A percentile compares a stretch with the other conserved stretches of the same genome.
These are phyloP conservation scores for Centropyge bicolor DNA, from an alignment of 2,797 vertebrate species.

Conservation along the genomic window DNA sequence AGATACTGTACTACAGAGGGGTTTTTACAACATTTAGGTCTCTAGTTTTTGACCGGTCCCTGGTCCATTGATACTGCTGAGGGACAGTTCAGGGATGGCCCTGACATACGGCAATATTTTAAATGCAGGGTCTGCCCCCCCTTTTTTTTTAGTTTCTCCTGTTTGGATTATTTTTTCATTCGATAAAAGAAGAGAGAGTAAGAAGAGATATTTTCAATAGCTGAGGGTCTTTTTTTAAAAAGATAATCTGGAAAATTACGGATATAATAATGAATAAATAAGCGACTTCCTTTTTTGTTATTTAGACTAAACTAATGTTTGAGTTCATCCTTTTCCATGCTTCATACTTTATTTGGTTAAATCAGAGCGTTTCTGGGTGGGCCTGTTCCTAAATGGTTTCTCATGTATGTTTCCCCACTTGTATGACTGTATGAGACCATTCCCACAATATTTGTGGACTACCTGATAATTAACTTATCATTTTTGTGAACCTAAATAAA, in stretches of 20 bases:
- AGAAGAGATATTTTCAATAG: constrained; percentile 78
- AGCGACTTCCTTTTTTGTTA: constrained; percentile 62
- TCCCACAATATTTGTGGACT: constrained; percentile 95
- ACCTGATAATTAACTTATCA: constrained; percentile 94
- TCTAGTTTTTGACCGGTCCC: constrained; percentile 48
- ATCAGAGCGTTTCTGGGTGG: constrained; percentile 82
- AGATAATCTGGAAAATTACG: constrained; percentile 56
- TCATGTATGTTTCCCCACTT: constrained; percentile 85
- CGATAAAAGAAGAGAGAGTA: constrained; percentile 48
- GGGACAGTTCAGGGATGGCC: constrained; percentile 65
- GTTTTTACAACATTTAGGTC: constrained; percentile 63
- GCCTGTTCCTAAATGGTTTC: constrained; percentile 86
- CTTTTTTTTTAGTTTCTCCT: constrained; percentile 67
- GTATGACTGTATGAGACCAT: constrained; percentile 91
- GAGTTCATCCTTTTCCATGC: constrained; percentile 74
- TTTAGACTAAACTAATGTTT: constrained; percentile 76
- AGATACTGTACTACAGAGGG: constrained; percentile 53
- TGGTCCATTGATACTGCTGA: constrained; percentile 60
- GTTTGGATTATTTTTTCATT: constrained; percentile 70
- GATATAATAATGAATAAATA: constrained; percentile 66
- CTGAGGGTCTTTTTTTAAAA: constrained; percentile 57
- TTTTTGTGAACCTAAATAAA: constrained; percentile 94
- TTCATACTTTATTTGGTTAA: constrained; percentile 85
- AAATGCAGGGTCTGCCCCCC: constrained; percentile 69
- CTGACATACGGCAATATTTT: constrained; percentile 79